Evolutionary conservation across 2,113 vertebrate species (phyloP).

Genomic region (Tyrannus savana): DNA sequence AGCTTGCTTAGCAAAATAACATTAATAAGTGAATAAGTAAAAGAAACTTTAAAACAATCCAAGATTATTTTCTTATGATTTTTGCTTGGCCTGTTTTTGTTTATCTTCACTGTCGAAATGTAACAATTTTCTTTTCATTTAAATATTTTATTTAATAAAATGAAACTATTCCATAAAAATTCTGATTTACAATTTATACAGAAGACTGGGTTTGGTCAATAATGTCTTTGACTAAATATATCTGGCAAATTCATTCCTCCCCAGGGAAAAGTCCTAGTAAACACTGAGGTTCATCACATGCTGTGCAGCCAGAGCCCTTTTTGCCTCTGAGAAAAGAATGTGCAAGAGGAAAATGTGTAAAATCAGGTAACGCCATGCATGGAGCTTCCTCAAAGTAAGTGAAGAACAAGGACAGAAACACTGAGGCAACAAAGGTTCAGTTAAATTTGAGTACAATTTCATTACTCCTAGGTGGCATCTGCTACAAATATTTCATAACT

Average conservation of each 20-base stretch:
- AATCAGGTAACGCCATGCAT: accelerated
- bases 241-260: not conserved
- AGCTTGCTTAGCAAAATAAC: not conserved
- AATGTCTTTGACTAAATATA: not conserved
- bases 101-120: not conserved
- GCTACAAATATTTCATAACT: not conserved
- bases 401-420: not conserved
- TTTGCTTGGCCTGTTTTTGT: not conserved
- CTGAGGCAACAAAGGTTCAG: not conserved
- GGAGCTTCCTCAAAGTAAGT: not conserved
- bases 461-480: not conserved
- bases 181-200: not conserved
- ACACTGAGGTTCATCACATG: not conserved
- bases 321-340: not conserved
- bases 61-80: not conserved
- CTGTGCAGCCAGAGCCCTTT: not conserved
- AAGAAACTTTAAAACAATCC: not conserved
- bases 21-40: not conserved
- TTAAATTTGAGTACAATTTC: not conserved
- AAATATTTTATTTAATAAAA: not conserved
- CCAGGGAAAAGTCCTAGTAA: not conserved
- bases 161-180: not conserved
- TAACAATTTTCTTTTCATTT: not conserved
- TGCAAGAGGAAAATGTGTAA: not conserved
- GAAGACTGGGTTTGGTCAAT: not conserved